Base-by-base conservation (phyloP, 2,888 invertebrate genomes). In the Brachyopa scutellaris region DNA sequence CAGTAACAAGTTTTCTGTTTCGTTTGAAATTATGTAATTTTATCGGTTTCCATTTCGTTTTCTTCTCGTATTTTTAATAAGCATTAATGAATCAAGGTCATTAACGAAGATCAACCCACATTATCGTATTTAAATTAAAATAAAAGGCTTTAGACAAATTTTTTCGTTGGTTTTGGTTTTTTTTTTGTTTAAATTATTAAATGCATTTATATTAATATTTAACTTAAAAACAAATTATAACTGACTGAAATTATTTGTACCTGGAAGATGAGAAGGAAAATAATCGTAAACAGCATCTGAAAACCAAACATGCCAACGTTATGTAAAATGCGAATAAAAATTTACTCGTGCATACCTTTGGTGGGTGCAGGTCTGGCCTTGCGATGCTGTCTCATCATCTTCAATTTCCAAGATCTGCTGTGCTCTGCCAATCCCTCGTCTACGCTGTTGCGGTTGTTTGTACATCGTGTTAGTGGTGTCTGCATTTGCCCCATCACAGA, bases 11-110 rank as follows among this genome's bases (percentile, higher is more conserved):
- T 59, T 42, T 26, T 31, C 42, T 19, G 17, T 13, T 62, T 66
- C 38, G 66, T 53, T 69, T 69, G 49, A 45, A 79, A 64, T 80
- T 80, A 80, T 80, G 76, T 80, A 80, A 80, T 70, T 69, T 76
- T 70, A 64, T 76, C 64, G 47, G 67, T 74, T 69, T 74, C 42
- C 67, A 74, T 80, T 69, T 69, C 36, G 42, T 49, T 67, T 74
- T 51, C 29, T 57, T 80, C 67, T 79, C 38, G 67, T 49, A 42
- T 76, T 62, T 79, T 70, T 51, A 69, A 80, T 69, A 69, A 64
- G 40, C 80, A 76, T 76, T 76, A 69, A 57, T 57, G 57, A 80
- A 80, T 76, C 69, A 80, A 80, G 80, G 80, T 80, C 80, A 76
- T 70, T 69, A 59, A 69, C 69, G 62, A 76, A 62, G 57, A 80